Base-by-base conservation (phyloP, 2,797 vertebrate species). In the Platyrinchus mystaceus region DNA sequence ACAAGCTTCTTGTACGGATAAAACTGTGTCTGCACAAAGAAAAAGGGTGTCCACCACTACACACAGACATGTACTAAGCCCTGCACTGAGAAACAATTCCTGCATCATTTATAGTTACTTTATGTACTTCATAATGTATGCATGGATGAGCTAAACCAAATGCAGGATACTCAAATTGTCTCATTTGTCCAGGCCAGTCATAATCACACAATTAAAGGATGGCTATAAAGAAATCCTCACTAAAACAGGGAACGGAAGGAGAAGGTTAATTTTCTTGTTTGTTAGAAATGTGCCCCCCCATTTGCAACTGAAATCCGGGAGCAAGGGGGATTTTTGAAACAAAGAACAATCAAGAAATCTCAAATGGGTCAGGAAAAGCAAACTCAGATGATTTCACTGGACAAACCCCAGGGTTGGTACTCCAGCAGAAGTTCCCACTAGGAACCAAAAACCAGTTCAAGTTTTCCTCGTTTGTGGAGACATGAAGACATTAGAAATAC, bases 81-180 rank as follows among this genome's bases (percentile, higher is more conserved):
- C 79, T 74, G 50, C 9, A 22, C 36, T 41, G 24, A 83, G 60
- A 77, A 67, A 78, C 0, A 0, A 68, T 41, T 92, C 6, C 24
- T 95, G 87, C 70, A 86, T 90, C 87, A 88, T 91, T 93, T 90
- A 88, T 46, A 86, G 46, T 39, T 64, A 6, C 55, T 79, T 80
- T 87, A 44, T 20, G 7, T 77, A 82, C 68, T 77, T 79, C 52
- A 80, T 82, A 80, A 77, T 4, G 16, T 49, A 78, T 71, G 89
- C 62, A n/a, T 52, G 92, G 70, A 55, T 87, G 55, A 90, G 60
- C 84, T 63, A 84, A 26, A 75, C 46, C 0, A 0, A 89, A 59
- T 52, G 64, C 49, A 74, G 68, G 49, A 92, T 21, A 82, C 59
- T 70, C 56, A 79, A 93, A 82, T 28, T 26, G 49, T 19, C 80